Evolutionary conservation across 2,888 invertebrate species (phyloP), one percentile per base, ranked within the genome.

Genomic region (Leucozona laternaria): DNA sequence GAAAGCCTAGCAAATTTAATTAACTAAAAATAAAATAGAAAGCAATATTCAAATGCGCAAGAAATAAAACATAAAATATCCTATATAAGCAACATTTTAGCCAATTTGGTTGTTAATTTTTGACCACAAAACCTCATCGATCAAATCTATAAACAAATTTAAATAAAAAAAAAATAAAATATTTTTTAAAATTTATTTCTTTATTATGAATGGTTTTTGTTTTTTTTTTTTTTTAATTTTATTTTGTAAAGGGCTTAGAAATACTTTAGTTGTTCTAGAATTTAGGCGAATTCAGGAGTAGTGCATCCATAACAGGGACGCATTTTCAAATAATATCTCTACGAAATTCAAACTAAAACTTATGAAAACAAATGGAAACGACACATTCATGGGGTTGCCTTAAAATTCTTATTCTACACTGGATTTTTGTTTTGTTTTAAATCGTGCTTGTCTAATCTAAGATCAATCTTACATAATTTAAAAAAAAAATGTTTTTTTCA

Each of bases 51-150:
- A 55, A 70, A 79, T 50, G 40, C 25, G 28, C 60, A 48, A 53
- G 17, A 50, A 68, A 73, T 15, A 37, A 22, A 43, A 53, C 55
- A 57, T 11, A 13, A 25, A 60, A 13, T 15, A 4, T 15, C 25
- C 2, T 50, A 55, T 55, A 45, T 60, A 70, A 31, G 62, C 34
- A 71, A 68, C 20, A 45, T 37, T 85, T 85, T 80, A 85, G 71
- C 76, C 84, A 78, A 81, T 22, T 78, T 86, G 81, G 7, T 82
- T 68, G 22, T 40, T 79, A 57, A 79, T 55, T 83, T 83, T 71
- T 45, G 62, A 75, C 83, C 73, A 84, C 50, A 82, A 82, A 53
- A 86, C 48, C 58, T 86, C 86, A 70, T 79, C 86, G 78, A 86
- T 82, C 48, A 82, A 22, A 68, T 86, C 86, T 86, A 86, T 22